Evolutionary conservation across 2,888 invertebrate genomes (phyloP), one percentile per base, ranked within the genome.

Genomic region (Balanococcus diminutus): DNA sequence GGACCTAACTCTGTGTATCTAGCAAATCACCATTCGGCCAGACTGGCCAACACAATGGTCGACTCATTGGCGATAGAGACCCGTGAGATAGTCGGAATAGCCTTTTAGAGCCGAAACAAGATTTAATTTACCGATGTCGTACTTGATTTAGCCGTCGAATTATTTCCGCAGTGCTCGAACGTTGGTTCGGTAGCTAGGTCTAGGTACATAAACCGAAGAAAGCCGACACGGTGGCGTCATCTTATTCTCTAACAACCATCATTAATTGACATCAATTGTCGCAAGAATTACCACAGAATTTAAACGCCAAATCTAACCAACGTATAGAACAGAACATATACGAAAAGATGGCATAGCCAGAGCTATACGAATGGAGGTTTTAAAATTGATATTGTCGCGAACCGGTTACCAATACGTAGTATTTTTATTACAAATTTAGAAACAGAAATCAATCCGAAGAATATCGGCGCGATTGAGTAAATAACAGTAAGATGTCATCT

Each of bases 171-270:
- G n/a, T n/a, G n/a, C 81, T 81, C 42, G 81, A 22, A 42, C 81
- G 81, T 39, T 32, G 14, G n/a, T n/a, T n/a, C n/a, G n/a, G n/a
- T n/a, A n/a, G n/a, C n/a, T n/a, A n/a, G n/a, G n/a, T n/a, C n/a
- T n/a, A n/a, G 42, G 81, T 81, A 81, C 81, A 81, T 32, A 81
- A 39, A 81, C 39, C 25, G 81, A 81, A 81, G 81, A 81, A 81
- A 81, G 81, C 81, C 81, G 81, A 81, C 81, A 81, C 81, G 81
- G 81, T 81, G 81, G 81, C 81, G 81, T 81, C 81, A 36, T 81
- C 81, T 81, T 81, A n/a, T 31, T 36, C 36, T 79, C 16, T 31
- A 32, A 42, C 81, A 42, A 79, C 81, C 39, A 39, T 39, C 31
- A 22, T 32, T 81, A 81, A 81, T 81, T 81, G 81, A 42, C 81